phyloP scores from a whole-genome alignment of 2,888 invertebrate genomes.

The Thera obeliscata region DNA sequence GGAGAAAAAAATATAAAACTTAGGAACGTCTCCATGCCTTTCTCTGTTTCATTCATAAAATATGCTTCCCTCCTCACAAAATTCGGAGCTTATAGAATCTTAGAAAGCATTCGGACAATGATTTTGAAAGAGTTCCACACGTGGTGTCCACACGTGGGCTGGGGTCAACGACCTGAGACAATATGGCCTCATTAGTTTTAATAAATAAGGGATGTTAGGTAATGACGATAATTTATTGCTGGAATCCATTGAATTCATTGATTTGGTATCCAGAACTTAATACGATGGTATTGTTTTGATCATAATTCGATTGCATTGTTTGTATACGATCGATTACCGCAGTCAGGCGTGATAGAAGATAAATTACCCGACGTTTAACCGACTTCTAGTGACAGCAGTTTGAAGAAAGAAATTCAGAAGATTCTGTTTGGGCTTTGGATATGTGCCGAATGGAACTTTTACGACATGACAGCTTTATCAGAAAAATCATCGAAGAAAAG shows the following conservation, averaged over 20 bases:
- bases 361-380: neutral
- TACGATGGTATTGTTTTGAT: conserved; percentile 17
- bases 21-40: conserved; percentile 39
- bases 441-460: no score
- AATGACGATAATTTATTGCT: conserved; percentile 42
- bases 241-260: conserved; percentile 41
- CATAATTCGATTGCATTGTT: conserved; percentile 1
- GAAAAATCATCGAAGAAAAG: no score
- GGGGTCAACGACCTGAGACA: conserved; percentile 71
- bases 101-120: conserved; percentile 69
- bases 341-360: neutral
- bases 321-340: neutral
- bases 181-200: conserved; percentile 61
- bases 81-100: conserved; percentile 65
- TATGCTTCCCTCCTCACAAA: conserved; percentile 65
- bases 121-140: conserved; percentile 67
- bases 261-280: conserved; percentile 30
- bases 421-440: no score
- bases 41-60: conserved; percentile 47
- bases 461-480: no score
- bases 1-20: neutral
- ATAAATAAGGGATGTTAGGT: conserved; percentile 17
- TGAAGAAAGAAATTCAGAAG: no score
- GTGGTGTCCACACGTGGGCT: conserved; percentile 73
- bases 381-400: no score